Evolutionary conservation across 1,140 invertebrate species (phyloP), one percentile per base, ranked within the genome.

Genomic region (Drosophila burlai): DNA sequence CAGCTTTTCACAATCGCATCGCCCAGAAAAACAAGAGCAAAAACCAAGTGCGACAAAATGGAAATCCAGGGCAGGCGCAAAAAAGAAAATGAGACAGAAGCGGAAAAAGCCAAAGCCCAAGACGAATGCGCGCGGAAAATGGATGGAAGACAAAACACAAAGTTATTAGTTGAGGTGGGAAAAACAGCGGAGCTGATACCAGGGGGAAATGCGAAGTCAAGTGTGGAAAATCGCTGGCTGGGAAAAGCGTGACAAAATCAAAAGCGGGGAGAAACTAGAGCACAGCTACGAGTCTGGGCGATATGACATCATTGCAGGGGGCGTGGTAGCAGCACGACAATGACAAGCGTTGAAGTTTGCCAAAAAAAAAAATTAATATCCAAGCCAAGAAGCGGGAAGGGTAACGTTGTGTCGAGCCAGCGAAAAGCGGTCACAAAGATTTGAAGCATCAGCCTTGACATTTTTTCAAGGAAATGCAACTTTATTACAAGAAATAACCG

Each of bases 261-360:
- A 67, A 85, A 68, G 47, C 71, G 29, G 54, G 57, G 45, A 42
- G 45, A 83, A 81, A 83, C 59, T 85, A 62, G 78, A 73, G 58
- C 78, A 45, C 60, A 52, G 21, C 52, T 40, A n/a, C 36, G 16
- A 66, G 52, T 43, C 31, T 52, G 64, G 43, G 29, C 24, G 21
- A 63, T 66, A 76, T 83, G 82, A 85, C 81, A 83, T 83, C 82
- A 83, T 83, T 67, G 45, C n/a, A 24, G 34, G 68, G 68, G 71
- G 69, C 46, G 68, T 61, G 38, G 26, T 64, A 40, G 26, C 34
- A 46, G 24, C 62, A 59, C 50, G 42, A 71, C 69, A 72, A 60
- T 71, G 71, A 73, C 67, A 73, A 59, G 67, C 36, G 31, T 60
- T 36, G 46, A 47, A 73, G 67, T 73, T 60, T 46, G 15, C 46